A percentile compares a stretch with the other conserved stretches of the same genome.
These are phyloP conservation scores for Harlomillsia oculata DNA, from an alignment of 1,140 invertebrate genomes.

Conservation along the genomic window DNA sequence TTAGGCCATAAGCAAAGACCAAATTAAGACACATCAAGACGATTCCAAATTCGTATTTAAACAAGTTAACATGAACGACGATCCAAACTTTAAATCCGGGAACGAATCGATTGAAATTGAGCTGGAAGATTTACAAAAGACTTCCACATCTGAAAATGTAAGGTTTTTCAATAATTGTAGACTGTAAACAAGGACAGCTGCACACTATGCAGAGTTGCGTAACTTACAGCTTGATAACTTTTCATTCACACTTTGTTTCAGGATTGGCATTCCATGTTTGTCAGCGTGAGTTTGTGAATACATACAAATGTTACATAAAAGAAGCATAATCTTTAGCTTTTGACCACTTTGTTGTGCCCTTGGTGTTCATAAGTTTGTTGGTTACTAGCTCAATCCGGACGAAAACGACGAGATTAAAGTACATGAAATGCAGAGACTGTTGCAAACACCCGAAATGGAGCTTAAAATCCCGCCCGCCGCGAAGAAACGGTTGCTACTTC, in stretches of 20 bases:
- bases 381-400: constrained; percentile 61
- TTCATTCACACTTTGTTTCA: constrained; percentile 35
- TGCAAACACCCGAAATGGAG: constrained; percentile 52
- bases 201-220: too few relatives aligned
- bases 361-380: not conserved
- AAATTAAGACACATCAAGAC: too few relatives aligned
- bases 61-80: too few relatives aligned
- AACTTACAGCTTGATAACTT: constrained; percentile 34
- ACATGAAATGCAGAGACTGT: constrained; percentile 55
- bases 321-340: not conserved
- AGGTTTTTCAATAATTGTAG: too few relatives aligned
- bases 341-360: not conserved
- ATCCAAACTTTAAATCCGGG: too few relatives aligned
- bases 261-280: constrained; percentile 43
- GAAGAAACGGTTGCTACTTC: constrained; percentile 57
- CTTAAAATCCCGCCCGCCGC: constrained; percentile 62
- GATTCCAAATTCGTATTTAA: too few relatives aligned
- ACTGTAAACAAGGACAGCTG: too few relatives aligned
- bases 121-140: too few relatives aligned
- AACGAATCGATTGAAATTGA: too few relatives aligned
- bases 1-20: too few relatives aligned
- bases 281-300: constrained; percentile 1
- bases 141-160: too few relatives aligned
- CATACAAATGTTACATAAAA: not conserved
- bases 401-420: constrained; percentile 62